A percentile compares a stretch with the other conserved stretches of the same genome.
phyloP scores from a whole-genome alignment of 2,888 invertebrate species.

The Chymomyza caudatula region DNA sequence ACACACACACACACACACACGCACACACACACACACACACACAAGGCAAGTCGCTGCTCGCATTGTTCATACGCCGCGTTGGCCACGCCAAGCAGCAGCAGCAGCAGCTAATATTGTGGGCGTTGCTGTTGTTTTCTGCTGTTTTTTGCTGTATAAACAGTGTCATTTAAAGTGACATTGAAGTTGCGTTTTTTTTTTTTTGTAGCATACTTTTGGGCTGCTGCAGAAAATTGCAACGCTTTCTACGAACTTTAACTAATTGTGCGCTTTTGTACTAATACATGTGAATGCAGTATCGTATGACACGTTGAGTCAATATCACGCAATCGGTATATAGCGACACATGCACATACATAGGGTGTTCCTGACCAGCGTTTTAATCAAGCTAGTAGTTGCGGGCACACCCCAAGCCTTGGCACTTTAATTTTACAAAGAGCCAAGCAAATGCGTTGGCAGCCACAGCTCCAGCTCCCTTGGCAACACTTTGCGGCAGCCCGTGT shows the following conservation, averaged over 20 bases:
- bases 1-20: background rate
- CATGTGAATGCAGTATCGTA: too few species aligned
- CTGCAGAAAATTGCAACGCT: background rate
- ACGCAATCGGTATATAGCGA: background rate
- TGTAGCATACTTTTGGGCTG: background rate
- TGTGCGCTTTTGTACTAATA: background rate
- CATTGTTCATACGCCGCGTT: background rate
- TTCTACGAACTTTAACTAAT: background rate
- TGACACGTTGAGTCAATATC: background rate
- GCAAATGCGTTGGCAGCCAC: background rate
- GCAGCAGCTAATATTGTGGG: background rate
- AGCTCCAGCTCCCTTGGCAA: background rate
- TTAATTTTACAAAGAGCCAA: background rate
- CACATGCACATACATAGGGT: background rate
- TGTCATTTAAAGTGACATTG: background rate
- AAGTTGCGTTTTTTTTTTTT: background rate
- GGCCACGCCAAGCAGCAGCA: background rate
- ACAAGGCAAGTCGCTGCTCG: conserved; percentile 13
- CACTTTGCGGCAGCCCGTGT: background rate
- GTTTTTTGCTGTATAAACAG: background rate
- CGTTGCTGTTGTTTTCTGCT: background rate
- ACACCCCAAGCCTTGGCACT: background rate
- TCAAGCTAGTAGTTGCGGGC: background rate
- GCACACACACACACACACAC: conserved; percentile 3
- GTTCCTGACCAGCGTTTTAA: background rate